phyloP scores from a whole-genome alignment of 35 echinoderm and acorn worm species.

The Amphiura filiformis region DNA sequence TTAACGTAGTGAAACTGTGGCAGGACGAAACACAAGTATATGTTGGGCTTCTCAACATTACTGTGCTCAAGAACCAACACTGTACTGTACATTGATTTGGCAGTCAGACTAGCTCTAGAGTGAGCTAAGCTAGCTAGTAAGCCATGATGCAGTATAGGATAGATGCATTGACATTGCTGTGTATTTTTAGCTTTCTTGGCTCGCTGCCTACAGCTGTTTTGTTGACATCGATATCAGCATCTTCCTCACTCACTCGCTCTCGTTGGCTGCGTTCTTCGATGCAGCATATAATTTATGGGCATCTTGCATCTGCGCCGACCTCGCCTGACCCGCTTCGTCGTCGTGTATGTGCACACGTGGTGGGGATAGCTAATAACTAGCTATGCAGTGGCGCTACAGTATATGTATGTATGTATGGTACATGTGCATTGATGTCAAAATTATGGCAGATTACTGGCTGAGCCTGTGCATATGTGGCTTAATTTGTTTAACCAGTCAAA shows the following conservation, averaged over 20 bases:
- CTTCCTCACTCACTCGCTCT: not conserved
- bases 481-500: not conserved
- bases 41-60: too few relatives aligned
- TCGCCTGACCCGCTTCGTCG: not conserved
- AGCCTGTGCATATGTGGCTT: not conserved
- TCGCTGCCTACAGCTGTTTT: not conserved
- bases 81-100: not conserved
- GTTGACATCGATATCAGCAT: not conserved
- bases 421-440: not conserved
- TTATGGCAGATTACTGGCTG: not conserved
- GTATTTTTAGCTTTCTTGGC: not conserved
- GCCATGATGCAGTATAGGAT: not conserved
- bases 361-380: not conserved
- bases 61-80: too few relatives aligned
- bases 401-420: not conserved
- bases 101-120: too few relatives aligned
- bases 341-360: not conserved
- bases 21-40: too few relatives aligned
- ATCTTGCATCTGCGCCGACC: not conserved
- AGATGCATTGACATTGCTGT: not conserved
- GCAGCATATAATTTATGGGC: not conserved
- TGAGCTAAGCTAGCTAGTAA: too few relatives aligned
- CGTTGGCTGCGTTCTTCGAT: not conserved
- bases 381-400: not conserved
- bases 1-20: too few relatives aligned